Conservation (phyloP, 2,113 vertebrate species). For the Pelodiscus sinensis region DNA sequence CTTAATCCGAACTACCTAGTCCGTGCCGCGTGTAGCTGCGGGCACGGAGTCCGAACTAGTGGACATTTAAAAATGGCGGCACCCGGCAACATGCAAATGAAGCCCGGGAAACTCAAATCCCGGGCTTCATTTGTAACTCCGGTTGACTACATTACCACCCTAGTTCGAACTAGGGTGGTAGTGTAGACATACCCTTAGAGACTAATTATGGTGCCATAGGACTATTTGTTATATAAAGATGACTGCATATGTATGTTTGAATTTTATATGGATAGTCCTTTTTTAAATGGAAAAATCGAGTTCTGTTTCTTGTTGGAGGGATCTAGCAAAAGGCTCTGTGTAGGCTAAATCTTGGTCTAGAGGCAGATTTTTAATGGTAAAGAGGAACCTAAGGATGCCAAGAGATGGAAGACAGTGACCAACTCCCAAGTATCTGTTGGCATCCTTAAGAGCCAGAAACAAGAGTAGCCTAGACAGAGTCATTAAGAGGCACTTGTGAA, state of each 20-base stretch:
- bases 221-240: not conserved
- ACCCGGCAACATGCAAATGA: no score
- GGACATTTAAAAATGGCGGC: no score
- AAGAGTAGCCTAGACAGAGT: not conserved
- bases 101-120: no score
- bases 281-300: not conserved
- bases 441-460: not conserved
- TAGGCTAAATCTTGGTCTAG: not conserved
- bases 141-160: no score
- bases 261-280: conserved; percentile 26
- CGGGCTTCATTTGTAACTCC: no score
- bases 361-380: not conserved
- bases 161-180: no score
- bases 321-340: not conserved
- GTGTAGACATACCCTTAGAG: no score
- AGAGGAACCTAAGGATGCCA: not conserved
- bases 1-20: no score
- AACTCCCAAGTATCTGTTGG: not conserved
- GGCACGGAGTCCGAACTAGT: no score
- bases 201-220: no score
- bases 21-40: no score
- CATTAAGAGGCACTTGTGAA: not conserved
- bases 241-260: not conserved
- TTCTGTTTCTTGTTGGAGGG: not conserved
- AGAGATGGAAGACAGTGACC: not conserved